phyloP scores from a whole-genome alignment of 2,797 vertebrate genomes.

The Chromis chromis region DNA sequence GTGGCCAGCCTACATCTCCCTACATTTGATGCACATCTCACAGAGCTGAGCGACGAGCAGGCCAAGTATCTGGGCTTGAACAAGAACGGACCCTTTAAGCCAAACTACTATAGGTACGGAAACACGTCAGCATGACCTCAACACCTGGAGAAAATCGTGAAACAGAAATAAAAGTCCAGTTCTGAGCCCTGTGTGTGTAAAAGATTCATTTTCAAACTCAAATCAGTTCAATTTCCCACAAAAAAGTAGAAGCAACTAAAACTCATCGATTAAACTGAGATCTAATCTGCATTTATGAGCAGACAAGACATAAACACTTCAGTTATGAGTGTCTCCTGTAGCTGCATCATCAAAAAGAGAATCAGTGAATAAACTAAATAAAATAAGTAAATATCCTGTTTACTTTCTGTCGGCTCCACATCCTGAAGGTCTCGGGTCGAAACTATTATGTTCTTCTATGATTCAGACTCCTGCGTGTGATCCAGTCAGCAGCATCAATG shows the following conservation, averaged over 20 bases:
- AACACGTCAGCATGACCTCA: not conserved
- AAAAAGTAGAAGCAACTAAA: too few species aligned
- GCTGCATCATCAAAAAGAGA: too few species aligned
- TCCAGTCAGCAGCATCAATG: too few species aligned
- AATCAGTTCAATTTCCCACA: not conserved
- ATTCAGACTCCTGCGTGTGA: too few species aligned
- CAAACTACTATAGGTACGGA: constrained; percentile 96
- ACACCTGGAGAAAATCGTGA: too few species aligned
- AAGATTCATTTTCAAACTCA: not conserved
- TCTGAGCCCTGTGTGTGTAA: not conserved
- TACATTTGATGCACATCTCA: constrained; percentile 96
- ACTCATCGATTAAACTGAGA: not conserved
- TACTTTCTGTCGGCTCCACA: too few species aligned
- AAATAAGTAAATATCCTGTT: too few species aligned
- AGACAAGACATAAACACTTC: too few species aligned
- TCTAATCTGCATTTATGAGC: not conserved
- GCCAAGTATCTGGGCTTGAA: constrained; percentile 98
- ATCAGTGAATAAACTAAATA: too few species aligned
- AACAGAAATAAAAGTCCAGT: too few species aligned
- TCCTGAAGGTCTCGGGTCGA: not conserved
- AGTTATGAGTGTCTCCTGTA: too few species aligned
- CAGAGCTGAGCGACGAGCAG: constrained; percentile 95
- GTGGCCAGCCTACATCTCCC: constrained; percentile 98
- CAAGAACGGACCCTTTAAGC: constrained; percentile 99
- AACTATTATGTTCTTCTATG: not conserved